A percentile compares a stretch with the other conserved stretches of the same genome.
phyloP scores from a whole-genome alignment of 2,797 vertebrate species.

The Dicrostonyx torquatus region DNA sequence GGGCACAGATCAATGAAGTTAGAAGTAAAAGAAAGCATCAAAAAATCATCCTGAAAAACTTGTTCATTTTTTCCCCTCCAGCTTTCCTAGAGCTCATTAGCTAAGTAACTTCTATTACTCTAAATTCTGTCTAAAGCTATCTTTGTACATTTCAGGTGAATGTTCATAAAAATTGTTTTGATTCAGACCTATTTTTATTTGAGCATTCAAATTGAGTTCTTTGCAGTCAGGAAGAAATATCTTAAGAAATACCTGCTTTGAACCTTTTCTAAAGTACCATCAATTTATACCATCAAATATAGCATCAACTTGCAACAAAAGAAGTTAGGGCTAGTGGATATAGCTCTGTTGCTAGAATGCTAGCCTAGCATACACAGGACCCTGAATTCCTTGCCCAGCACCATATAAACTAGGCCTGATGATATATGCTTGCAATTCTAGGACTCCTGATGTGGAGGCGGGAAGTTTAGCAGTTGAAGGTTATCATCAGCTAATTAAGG shows the following conservation, averaged over 20 bases:
- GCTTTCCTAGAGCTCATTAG: neutral
- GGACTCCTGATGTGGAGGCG: neutral
- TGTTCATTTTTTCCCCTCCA: neutral
- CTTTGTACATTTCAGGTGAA: neutral
- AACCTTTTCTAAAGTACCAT: neutral
- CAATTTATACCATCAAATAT: neutral
- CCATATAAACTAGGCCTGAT: neutral
- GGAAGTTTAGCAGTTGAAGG: neutral
- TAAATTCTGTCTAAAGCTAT: conserved; percentile 21
- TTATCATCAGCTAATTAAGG: neutral
- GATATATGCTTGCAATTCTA: neutral
- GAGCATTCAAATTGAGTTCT: conserved; percentile 4
- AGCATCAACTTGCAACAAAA: conserved; percentile 17
- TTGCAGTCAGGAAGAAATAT: neutral
- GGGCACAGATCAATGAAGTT: neutral
- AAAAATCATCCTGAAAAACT: neutral
- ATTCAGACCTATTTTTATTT: conserved; percentile 3
- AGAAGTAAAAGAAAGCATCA: neutral
- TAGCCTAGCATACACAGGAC: neutral
- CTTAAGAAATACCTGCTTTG: conserved; percentile 20
- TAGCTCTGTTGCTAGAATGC: neutral
- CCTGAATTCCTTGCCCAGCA: neutral
- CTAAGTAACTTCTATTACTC: conserved; percentile 35
- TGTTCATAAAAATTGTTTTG: conserved; percentile 8
- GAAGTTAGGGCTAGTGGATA: neutral